Evolutionary conservation across 2,888 invertebrate genomes (phyloP), one percentile per base, ranked within the genome.

Genomic region (Gandaritis pyraliata): DNA sequence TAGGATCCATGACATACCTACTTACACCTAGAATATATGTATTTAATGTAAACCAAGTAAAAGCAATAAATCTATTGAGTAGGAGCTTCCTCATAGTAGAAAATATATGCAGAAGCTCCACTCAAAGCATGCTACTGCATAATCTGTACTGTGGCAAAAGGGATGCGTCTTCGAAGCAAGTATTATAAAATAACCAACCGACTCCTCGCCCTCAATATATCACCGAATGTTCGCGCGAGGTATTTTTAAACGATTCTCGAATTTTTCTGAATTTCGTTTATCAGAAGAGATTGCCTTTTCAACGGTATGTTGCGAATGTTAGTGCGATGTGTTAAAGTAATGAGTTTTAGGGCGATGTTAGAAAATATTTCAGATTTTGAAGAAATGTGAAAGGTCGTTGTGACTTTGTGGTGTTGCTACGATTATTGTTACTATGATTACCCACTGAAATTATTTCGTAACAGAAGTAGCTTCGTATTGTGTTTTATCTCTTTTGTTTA

Each of bases 101-200:
- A n/a, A n/a, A n/a, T n/a, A n/a, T n/a, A n/a, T n/a, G n/a, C n/a
- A n/a, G n/a, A n/a, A n/a, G n/a, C n/a, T n/a, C n/a, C n/a, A n/a
- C n/a, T n/a, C n/a, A 23, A 0, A 23, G 33, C 33, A 33, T 15
- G 1, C 41, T 43, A 49, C 64, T 54, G 36, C 33, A 13, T 56
- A 39, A 30, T 15, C 11, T 64, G 6, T 1, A 54, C 65, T 69
- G 58, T 65, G 61, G 2, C 67, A 30, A 57, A 59, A 59, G 46
- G 63, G 67, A 62, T 64, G 72, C 54, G 69, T 67, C 76, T 77
- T 77, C 72, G 66, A 65, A 66, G 72, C 65, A 72, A 72, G 76
- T 75, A 80, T 80, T 80, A 72, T 70, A 71, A 69, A 71, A 70
- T 71, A 72, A 66, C 58, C 54, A 43, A 45, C 63, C 46, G 43